These are phyloP conservation scores for Macrostomum cliftonense DNA, from an alignment of 2,888 invertebrate species.

Conservation along the genomic window DNA sequence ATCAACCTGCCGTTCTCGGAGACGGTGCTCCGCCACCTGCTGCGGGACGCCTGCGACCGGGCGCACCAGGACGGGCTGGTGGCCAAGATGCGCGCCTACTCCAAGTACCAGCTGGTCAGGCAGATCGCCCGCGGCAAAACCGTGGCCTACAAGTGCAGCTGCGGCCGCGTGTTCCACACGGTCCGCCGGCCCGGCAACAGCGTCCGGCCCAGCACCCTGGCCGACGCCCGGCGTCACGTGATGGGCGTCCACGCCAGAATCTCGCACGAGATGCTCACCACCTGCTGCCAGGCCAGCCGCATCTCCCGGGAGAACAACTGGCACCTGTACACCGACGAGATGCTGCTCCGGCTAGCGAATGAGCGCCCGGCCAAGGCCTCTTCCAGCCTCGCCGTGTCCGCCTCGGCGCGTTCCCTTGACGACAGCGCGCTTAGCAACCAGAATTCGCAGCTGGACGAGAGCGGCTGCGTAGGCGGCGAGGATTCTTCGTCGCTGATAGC, in stretches of 20 bases:
- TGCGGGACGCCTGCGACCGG: not conserved
- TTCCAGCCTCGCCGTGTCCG: not conserved
- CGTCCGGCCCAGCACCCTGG: constrained; percentile 9
- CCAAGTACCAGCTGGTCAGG: constrained; percentile 6
- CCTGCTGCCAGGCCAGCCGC: constrained; percentile 11
- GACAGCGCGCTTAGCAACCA: too few species aligned
- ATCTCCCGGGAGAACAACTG: constrained; percentile 9
- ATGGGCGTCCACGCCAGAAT: constrained; percentile 12
- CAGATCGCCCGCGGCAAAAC: constrained; percentile 3
- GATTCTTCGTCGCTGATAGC: too few species aligned
- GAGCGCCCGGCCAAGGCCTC: constrained; percentile 7
- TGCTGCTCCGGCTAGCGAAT: constrained; percentile 8
- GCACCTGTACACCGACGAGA: constrained; percentile 8
- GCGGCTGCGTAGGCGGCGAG: too few species aligned
- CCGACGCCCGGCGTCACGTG: constrained; percentile 10
- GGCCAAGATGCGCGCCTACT: constrained; percentile 10
- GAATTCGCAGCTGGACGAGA: too few species aligned
- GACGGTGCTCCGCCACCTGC: constrained; percentile 6
- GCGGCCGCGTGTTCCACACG: constrained; percentile 11
- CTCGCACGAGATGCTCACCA: constrained; percentile 8
- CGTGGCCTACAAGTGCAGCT: constrained; percentile 8
- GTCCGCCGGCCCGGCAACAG: constrained; percentile 3
- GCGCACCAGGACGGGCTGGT: constrained; percentile 5
- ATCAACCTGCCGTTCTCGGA: constrained; percentile 8
- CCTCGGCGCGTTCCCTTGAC: not conserved